Conservation (phyloP, 1,140 invertebrate species). For the Chrysomallon squamiferum region DNA sequence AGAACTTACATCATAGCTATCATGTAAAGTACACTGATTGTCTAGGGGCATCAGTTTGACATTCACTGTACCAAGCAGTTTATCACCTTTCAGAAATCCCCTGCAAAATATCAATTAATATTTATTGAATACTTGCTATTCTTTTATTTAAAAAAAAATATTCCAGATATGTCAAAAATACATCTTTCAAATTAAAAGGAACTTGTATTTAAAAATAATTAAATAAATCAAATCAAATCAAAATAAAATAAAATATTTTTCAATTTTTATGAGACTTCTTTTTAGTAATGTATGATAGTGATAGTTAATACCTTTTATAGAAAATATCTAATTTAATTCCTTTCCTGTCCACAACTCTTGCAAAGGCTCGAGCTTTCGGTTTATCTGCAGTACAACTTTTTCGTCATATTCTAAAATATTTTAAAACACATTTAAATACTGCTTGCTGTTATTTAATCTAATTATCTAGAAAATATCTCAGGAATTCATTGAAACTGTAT, state of each 20-base stretch:
- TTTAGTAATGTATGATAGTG: background rate
- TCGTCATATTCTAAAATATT: conserved; percentile 75
- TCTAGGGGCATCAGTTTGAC: conserved; percentile 87
- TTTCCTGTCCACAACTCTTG: conserved; percentile 86
- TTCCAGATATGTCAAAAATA: too few species aligned
- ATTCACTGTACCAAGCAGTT: conserved; percentile 81
- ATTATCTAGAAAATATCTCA: too few species aligned
- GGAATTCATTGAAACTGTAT: too few species aligned
- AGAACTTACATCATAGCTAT: conserved; percentile 89
- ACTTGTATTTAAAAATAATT: too few species aligned
- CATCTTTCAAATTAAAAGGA: too few species aligned
- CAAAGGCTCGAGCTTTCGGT: conserved; percentile 79
- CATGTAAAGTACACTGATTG: conserved; percentile 85
- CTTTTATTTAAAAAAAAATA: too few species aligned
- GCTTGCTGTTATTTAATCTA: too few species aligned
- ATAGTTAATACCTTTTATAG: conserved; percentile 79
- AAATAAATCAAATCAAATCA: too few species aligned
- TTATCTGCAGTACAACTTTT: conserved; percentile 79
- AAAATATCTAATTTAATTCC: conserved; percentile 89
- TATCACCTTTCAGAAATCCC: conserved; percentile 85
- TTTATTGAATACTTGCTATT: too few species aligned
- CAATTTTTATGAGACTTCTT: background rate
- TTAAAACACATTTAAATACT: too few species aligned
- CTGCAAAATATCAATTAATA: conserved; percentile 65
- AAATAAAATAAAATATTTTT: too few species aligned